Conservation (phyloP, 1,140 invertebrate genomes). For the Papilio glaucus region DNA sequence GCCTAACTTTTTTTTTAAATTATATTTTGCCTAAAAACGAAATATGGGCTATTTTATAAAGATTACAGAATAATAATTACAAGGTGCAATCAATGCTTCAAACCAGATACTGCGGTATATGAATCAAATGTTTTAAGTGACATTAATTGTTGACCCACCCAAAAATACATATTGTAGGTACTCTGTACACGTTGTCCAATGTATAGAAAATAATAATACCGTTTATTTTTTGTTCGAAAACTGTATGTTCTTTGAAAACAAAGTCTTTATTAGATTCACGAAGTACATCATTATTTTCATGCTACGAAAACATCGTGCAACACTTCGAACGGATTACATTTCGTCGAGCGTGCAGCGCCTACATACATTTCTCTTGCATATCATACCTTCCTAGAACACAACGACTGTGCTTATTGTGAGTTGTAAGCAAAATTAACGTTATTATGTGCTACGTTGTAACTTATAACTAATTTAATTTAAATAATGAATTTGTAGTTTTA, state of each 20-base stretch:
- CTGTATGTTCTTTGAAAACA: conserved; percentile 3
- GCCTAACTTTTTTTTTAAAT: too few species aligned
- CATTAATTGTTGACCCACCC: background rate
- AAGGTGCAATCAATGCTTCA: too few species aligned
- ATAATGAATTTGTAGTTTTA: background rate
- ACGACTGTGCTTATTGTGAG: background rate
- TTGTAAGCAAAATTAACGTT: background rate
- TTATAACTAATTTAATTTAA: background rate
- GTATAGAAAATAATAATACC: background rate
- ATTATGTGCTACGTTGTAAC: background rate
- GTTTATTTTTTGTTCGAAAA: background rate
- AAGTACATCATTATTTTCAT: conserved; percentile 27
- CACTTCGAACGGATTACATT: conserved; percentile 25
- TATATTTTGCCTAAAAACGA: too few species aligned
- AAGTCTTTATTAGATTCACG: background rate
- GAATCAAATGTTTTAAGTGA: too few species aligned
- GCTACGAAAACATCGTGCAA: conserved; percentile 12
- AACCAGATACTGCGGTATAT: too few species aligned
- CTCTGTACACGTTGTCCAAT: background rate
- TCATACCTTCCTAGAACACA: conserved; percentile 1
- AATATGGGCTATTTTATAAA: too few species aligned
- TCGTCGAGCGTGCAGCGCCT: conserved; percentile 6
- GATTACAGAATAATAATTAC: too few species aligned
- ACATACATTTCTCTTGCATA: background rate
- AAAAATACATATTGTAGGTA: background rate